Conservation (phyloP, 1,140 invertebrate genomes). For the Anastrepha obliqua region DNA sequence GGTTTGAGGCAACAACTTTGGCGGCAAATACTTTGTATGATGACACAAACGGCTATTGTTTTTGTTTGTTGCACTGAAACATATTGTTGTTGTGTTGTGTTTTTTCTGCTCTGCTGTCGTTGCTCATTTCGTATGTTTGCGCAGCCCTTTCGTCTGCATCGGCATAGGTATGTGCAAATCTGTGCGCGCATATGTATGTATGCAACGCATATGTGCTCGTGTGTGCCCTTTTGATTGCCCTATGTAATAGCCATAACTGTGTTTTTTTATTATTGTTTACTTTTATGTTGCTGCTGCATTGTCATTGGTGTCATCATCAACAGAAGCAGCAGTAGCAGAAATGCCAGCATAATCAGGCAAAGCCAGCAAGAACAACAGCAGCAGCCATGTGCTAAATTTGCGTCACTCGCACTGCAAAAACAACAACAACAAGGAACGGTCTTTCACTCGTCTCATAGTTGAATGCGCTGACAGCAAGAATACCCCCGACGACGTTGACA, state of each 20-base stretch:
- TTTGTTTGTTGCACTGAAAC: not conserved
- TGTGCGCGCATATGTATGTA: not conserved
- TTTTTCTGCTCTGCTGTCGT: not conserved
- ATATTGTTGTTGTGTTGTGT: not conserved
- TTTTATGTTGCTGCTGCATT: conserved; percentile 9
- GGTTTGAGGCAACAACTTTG: not conserved
- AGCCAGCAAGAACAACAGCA: conserved; percentile 11
- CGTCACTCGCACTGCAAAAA: not conserved
- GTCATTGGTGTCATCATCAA: conserved; percentile 39
- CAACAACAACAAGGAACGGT: not conserved
- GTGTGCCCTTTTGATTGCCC: not conserved
- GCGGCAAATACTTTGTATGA: conserved; percentile 41
- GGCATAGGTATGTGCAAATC: not conserved
- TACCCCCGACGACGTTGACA: not conserved
- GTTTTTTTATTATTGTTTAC: not conserved
- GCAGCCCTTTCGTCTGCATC: conserved; percentile 1
- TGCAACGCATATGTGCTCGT: not conserved
- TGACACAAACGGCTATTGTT: not conserved
- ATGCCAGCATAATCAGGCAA: conserved; percentile 43
- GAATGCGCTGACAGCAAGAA: not conserved
- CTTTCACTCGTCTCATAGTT: not conserved
- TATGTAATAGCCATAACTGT: conserved; percentile 25
- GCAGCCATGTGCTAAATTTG: not conserved
- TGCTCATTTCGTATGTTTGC: conserved; percentile 19
- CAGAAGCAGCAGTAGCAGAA: not conserved